Evolutionary conservation across 2,113 vertebrate genomes (phyloP), one percentile per base, ranked within the genome.

Genomic region (Ranitomeya variabilis): DNA sequence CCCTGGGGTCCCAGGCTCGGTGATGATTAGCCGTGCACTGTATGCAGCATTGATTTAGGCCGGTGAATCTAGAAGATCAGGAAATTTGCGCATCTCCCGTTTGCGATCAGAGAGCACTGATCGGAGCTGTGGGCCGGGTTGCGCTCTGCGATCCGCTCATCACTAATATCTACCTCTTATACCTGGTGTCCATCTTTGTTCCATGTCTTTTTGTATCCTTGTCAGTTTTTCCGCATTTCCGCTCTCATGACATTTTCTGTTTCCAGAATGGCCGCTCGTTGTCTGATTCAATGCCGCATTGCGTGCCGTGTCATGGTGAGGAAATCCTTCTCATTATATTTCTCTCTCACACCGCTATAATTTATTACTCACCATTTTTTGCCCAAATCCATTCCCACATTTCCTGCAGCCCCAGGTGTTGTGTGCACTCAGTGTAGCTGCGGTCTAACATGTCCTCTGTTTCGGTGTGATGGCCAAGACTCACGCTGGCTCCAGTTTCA

Each of bases 321-420:
- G 80, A 83, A 66, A 66, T 83, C 62, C 81, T 83, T 83, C 64
- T 54, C 81, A 51, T 83, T 66, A 23, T 57, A 60, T 67, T 67
- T 54, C 31, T 52, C 18, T 69, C 59, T 82, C 31, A 21, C 45
- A n/a, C 81, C 45, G 4, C 45, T 83, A 67, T 83, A 21, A 83
- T 52, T 83, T 83, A 54, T 67, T 83, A 13, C 81, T 54, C 21
- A 52, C 37, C 26, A 16, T 83, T 45, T 74, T 67, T 13, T 69
- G 19, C 60, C 62, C 80, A 83, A 15, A 66, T 1, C 62, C 62
- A 14, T 83, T 16, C 45, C 81, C 45, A 14, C n/a, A 26, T 16
- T 83, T 83, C 81, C 81, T 83, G 37, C 13, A 21, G 81, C 45
- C 8, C 37, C 81, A 83, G 81, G 81, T 83, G 78, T 59, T 57